phyloP scores from a whole-genome alignment of 2,797 vertebrate species.

The Rhinella marina region DNA sequence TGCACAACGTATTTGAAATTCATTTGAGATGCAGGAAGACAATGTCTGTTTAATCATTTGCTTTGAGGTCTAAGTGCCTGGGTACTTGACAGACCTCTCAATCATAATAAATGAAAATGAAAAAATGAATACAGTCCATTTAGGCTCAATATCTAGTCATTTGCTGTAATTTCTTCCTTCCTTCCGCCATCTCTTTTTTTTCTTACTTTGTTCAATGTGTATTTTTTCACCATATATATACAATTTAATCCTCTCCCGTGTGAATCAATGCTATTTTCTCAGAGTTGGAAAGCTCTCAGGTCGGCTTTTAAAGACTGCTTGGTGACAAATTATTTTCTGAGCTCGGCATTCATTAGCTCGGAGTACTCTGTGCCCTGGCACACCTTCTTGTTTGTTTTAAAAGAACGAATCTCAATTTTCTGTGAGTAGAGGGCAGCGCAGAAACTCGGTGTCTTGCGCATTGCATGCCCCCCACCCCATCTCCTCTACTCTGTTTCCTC shows the following conservation, averaged over 20 bases:
- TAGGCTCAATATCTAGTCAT: conserved; percentile 44
- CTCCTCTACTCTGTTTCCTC: not conserved
- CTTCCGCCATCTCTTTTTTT: conserved; percentile 37
- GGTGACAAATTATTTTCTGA: conserved; percentile 60
- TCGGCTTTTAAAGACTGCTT: conserved; percentile 56
- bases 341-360: conserved; percentile 58
- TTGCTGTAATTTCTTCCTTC: conserved; percentile 55
- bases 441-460: conserved; percentile 29
- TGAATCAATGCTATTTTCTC: conserved; percentile 51
- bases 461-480: not conserved
- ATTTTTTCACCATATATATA: conserved; percentile 38
- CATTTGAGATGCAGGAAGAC: not conserved
- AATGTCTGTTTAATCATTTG: conserved; percentile 26
- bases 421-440: conserved; percentile 45
- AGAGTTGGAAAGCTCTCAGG: conserved; percentile 57
- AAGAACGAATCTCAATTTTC: conserved; percentile 55
- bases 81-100: conserved; percentile 39
- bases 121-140: conserved; percentile 48
- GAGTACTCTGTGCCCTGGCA: conserved; percentile 57
- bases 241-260: conserved; percentile 53
- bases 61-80: conserved; percentile 35
- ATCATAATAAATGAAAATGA: conserved; percentile 55
- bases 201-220: conserved; percentile 12
- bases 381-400: conserved; percentile 63
- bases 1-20: conserved; percentile 4